phyloP scores from a whole-genome alignment of 2,888 invertebrate genomes.

The Chloroclysta siterata region DNA sequence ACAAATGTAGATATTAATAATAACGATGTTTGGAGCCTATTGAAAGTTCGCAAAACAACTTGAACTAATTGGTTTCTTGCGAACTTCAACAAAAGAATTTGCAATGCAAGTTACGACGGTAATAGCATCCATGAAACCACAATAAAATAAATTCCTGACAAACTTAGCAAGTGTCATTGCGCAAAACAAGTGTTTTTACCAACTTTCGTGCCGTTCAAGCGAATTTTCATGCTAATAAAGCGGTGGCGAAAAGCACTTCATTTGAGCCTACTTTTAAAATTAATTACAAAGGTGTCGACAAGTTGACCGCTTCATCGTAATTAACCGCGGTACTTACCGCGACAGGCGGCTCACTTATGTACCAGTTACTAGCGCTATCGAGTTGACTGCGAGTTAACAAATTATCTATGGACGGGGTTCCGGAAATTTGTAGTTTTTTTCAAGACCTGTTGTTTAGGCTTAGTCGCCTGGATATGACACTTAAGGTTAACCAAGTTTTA shows the following conservation, averaged over 20 bases:
- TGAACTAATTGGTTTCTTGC: constrained; percentile 2
- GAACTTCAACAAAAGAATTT: constrained; percentile 19
- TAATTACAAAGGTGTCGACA: constrained; percentile 39
- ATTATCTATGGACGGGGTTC: not conserved
- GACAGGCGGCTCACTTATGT: not conserved
- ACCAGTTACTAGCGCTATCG: constrained; percentile 9
- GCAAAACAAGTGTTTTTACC: constrained; percentile 32
- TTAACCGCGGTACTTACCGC: constrained; percentile 23
- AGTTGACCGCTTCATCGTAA: constrained; percentile 38
- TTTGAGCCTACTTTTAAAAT: constrained; percentile 34
- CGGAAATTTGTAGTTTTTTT: no score
- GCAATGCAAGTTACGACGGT: constrained; percentile 15
- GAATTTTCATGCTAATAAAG: constrained; percentile 38
- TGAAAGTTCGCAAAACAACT: no score
- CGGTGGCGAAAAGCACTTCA: constrained; percentile 31
- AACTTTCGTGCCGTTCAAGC: constrained; percentile 29
- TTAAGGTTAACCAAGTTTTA: no score
- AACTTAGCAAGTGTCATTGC: constrained; percentile 22
- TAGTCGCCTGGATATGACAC: no score
- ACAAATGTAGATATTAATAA: no score
- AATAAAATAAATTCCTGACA: constrained; percentile 17
- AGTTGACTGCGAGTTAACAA: not conserved
- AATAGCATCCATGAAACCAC: constrained; percentile 16
- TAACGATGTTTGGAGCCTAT: no score
- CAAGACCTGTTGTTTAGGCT: no score